Percentiles rank a stretch among this genome's conserved stretches.
These are phyloP conservation scores for Morpho achilles DNA, from an alignment of 2,888 invertebrate species.

Conservation along the genomic window DNA sequence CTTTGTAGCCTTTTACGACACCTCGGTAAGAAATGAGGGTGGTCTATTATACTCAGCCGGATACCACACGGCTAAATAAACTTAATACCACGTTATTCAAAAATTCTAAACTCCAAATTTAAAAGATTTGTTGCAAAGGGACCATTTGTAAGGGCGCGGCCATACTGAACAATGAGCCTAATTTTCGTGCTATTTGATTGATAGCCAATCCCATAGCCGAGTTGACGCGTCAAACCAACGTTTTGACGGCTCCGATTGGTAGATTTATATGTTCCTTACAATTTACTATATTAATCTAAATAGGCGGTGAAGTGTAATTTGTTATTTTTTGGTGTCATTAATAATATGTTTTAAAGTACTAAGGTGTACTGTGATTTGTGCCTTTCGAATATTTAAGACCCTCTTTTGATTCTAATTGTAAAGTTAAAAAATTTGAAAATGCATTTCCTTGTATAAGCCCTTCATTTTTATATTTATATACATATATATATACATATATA, in stretches of 20 bases:
- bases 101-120: conserved; percentile 34
- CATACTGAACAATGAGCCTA: conserved; percentile 63
- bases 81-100: conserved; percentile 36
- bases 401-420: too few species aligned
- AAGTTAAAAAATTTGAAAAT: too few species aligned
- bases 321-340: conserved; percentile 19
- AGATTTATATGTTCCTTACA: conserved; percentile 45
- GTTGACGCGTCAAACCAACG: conserved; percentile 55
- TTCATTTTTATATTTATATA: too few species aligned
- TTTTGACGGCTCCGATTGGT: conserved; percentile 47
- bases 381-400: too few species aligned
- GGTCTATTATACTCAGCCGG: too few species aligned
- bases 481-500: too few species aligned
- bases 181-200: conserved; percentile 68
- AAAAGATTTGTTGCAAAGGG: conserved; percentile 23
- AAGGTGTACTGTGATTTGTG: too few species aligned
- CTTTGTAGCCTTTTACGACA: too few species aligned
- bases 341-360: background rate
- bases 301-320: conserved; percentile 33
- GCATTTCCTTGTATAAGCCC: too few species aligned
- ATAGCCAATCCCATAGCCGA: conserved; percentile 54
- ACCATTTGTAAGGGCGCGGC: conserved; percentile 48
- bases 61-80: background rate
- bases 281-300: conserved; percentile 45
- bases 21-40: too few species aligned